Base-by-base conservation (phyloP, 2,113 vertebrate genomes). In the Castor canadensis region DNA sequence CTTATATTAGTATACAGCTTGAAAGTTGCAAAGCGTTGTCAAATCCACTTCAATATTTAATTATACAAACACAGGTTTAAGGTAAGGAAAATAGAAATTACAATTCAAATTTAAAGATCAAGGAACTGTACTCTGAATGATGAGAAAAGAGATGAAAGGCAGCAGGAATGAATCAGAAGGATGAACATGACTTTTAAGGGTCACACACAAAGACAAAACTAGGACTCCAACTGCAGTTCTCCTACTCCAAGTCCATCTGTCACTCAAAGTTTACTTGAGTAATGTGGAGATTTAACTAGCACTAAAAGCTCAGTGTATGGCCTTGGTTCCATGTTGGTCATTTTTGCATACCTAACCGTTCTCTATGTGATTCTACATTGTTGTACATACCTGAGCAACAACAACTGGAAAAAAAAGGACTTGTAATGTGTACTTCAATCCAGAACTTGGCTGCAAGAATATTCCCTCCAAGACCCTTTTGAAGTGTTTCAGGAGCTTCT, bases 391-490 rank as follows among this genome's bases (percentile, higher is more conserved):
- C 94, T 87, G 58, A 69, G 9, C 3, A 76, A 19, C 9, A 62
- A 32, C 0, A 58, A 43, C 38, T 77, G 47, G 11, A 82, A 45
- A 73, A 47, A 66, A 69, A 89, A 45, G 35, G 20, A 4, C 15
- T 75, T 28, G 17, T 40, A 43, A 64, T 22, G 64, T 26, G 54
- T 60, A 94, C 10, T 16, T 28, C 69, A 71, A 76, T 4, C 54
- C 9, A 5, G 20, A 72, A 45, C 24, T 72, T 35, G 45, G 35
- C 38, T 69, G 9, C 0, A 89, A 11, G 24, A 93, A 58, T 43
- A 92, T 32, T 76, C 56, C 3, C 20, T 83, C 7, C 49, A n/a
- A 20, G 16, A 35, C 62, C 43, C 64, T 97, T 97, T 96, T 96
- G 5, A 96, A 95, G 52, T 94, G 52, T 10, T n/a, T 2, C 52